A percentile compares a stretch with the other conserved stretches of the same genome.
Conservation (phyloP, 35 echinoderm and acorn worm species). For the Eucidaris tribuloides region DNA sequence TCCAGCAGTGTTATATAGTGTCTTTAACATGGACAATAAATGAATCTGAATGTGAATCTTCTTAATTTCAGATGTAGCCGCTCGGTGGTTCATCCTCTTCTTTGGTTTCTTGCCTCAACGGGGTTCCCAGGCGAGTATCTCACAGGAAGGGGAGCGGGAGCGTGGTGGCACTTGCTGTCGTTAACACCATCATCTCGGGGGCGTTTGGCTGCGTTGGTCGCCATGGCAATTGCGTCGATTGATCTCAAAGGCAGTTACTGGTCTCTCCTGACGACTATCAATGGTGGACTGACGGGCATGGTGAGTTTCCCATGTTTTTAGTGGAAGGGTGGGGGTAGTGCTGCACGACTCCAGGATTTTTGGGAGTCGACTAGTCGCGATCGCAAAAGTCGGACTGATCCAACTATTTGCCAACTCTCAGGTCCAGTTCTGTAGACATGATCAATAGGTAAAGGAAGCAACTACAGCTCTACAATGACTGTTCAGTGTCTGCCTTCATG, state of each 20-base stretch:
- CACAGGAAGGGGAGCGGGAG: slow-evolving; percentile 60
- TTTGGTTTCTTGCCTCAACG: slow-evolving; percentile 98
- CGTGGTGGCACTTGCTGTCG: slow-evolving; percentile 63
- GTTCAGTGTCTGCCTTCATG: no score
- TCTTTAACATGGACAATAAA: no score
- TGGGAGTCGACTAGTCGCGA: no score
- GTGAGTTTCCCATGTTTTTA: slow-evolving; percentile 41
- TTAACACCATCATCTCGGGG: slow-evolving; percentile 87
- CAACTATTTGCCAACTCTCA: no score
- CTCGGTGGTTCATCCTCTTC: slow-evolving; percentile 87
- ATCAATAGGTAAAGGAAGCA: no score
- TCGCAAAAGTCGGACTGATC: no score
- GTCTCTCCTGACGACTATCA: slow-evolving; percentile 71
- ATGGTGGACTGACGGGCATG: slow-evolving; percentile 81
- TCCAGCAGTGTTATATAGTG: no score
- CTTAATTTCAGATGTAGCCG: slow-evolving; percentile 65
- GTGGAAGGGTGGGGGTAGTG: no score
- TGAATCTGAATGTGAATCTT: no score
- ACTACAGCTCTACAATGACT: no score
- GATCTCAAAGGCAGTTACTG: slow-evolving; percentile 30
- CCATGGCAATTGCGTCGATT: slow-evolving; percentile 35
- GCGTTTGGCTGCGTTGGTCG: slow-evolving; percentile 56
- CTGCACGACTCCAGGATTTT: no score
- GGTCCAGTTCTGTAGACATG: no score
- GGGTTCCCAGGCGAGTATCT: slow-evolving; percentile 92